phyloP scores from a whole-genome alignment of 2,113 vertebrate genomes.

The Anas platyrhynchos region DNA sequence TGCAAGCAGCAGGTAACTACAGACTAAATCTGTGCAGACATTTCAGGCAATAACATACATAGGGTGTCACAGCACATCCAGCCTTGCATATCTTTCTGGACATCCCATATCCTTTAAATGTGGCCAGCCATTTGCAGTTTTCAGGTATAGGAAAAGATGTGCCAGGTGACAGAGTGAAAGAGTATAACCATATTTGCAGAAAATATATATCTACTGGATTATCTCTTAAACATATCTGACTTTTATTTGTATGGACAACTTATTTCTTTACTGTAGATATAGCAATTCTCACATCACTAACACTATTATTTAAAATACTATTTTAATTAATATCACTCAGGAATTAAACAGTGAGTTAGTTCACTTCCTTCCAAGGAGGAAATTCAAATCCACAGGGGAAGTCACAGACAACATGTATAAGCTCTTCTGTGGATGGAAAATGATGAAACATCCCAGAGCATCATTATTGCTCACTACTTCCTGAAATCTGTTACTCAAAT shows the following conservation, averaged over 20 bases:
- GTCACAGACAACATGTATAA: conserved; percentile 63
- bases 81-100: not conserved
- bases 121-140: not conserved
- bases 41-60: not conserved
- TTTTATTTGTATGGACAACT: conserved; percentile 35
- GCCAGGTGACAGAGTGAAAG: conserved; percentile 31
- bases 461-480: conserved; percentile 75
- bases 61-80: not conserved
- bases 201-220: not conserved
- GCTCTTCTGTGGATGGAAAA: conserved; percentile 51
- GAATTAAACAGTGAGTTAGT: conserved; percentile 47
- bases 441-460: conserved; percentile 72
- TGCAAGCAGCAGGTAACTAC: not conserved
- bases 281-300: conserved; percentile 44
- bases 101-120: not conserved
- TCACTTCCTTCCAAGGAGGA: conserved; percentile 68
- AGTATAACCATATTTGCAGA: not conserved
- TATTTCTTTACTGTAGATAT: conserved; percentile 15
- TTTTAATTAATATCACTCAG: conserved; percentile 68
- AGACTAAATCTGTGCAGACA: not conserved
- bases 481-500: conserved; percentile 72
- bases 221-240: conserved; percentile 17
- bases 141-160: not conserved
- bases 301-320: conserved; percentile 56
- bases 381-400: conserved; percentile 55